Evolutionary conservation across 1,140 invertebrate species (phyloP).

Genomic region (Yoshiicerus persimilis): DNA sequence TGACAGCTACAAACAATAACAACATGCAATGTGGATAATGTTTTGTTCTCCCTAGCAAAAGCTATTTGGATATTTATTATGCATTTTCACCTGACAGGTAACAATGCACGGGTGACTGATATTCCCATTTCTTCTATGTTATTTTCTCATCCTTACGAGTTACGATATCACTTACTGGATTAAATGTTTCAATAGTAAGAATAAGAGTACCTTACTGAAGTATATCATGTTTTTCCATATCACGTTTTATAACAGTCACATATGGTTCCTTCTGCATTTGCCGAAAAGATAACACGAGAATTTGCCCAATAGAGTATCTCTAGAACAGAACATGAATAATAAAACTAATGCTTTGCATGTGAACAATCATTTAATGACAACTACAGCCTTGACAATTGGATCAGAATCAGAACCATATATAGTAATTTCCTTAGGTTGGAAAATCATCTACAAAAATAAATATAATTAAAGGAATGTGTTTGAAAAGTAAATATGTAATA

Average conservation of each 20-base stretch:
- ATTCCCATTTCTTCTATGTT: neutral
- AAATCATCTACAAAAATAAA: neutral
- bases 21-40: neutral
- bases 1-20: constrained; percentile 22
- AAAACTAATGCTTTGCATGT: neutral
- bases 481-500: neutral
- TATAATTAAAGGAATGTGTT: neutral
- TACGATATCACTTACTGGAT: neutral
- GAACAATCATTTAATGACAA: neutral
- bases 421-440: neutral
- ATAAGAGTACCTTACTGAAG: neutral
- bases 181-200: neutral
- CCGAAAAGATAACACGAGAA: neutral
- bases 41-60: neutral
- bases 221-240: neutral
- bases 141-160: neutral
- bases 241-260: neutral
- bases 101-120: neutral
- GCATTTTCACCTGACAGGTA: neutral
- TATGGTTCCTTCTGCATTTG: neutral
- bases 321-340: neutral
- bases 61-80: neutral
- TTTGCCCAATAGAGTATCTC: neutral
- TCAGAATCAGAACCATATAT: neutral
- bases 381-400: neutral